Evolutionary conservation across 2,113 vertebrate genomes (phyloP).

Genomic region (Dermatemys mawii): DNA sequence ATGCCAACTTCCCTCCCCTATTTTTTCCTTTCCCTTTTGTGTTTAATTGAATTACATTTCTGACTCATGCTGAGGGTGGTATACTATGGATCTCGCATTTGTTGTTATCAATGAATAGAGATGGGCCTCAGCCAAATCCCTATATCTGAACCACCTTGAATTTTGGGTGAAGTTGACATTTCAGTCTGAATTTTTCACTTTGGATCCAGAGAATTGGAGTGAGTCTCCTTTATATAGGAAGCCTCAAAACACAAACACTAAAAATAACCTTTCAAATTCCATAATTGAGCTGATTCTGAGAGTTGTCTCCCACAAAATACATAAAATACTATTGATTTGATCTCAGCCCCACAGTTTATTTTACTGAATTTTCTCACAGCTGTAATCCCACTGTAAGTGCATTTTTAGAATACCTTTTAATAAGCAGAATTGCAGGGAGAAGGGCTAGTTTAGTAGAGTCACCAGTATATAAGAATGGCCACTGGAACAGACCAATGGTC

Average conservation of each 20-base stretch:
- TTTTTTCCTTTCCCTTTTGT: background rate
- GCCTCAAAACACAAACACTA: background rate
- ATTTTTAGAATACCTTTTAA: constrained; percentile 27
- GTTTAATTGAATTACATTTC: background rate
- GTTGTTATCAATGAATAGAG: background rate
- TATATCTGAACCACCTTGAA: background rate
- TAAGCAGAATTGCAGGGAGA: background rate
- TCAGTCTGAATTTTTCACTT: background rate
- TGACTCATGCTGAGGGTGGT: background rate
- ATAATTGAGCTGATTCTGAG: background rate
- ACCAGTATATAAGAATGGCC: background rate
- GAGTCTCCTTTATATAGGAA: background rate
- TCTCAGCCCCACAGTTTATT: background rate
- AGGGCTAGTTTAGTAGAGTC: background rate
- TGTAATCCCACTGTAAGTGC: background rate
- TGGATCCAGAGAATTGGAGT: background rate
- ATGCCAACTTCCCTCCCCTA: background rate
- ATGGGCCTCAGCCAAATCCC: background rate
- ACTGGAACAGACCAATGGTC: background rate
- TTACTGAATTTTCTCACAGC: constrained; percentile 35
- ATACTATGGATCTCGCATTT: background rate
- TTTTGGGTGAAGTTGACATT: background rate
- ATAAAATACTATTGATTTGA: constrained; percentile 43
- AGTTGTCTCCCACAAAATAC: background rate
- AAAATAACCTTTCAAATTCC: constrained; percentile 13